Conservation (phyloP, 2,888 invertebrate genomes). For the Camponotus fellah region DNA sequence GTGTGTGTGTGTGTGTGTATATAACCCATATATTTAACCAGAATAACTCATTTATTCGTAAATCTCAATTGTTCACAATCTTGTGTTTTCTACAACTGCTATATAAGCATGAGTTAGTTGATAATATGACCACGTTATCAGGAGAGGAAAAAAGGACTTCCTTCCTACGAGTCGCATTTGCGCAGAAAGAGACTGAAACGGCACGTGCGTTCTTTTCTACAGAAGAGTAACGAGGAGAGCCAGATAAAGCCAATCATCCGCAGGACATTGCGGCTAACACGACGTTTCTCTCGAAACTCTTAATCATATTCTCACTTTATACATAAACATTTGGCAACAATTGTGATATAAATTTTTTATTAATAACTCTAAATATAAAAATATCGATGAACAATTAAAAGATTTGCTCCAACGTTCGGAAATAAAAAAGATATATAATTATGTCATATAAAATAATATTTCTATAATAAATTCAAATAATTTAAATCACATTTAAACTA, state of each 20-base stretch:
- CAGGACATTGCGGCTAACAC: conserved; percentile 72
- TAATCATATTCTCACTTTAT: neutral
- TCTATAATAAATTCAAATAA: neutral
- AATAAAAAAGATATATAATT: neutral
- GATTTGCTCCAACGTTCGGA: neutral
- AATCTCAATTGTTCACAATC: conserved; percentile 24
- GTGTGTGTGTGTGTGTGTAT: too few relatives aligned
- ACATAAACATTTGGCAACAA: neutral
- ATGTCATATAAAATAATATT: neutral
- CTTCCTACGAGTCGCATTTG: conserved; percentile 69
- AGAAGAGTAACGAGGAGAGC: conserved; percentile 39
- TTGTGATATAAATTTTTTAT: neutral
- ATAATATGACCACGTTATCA: conserved; percentile 76
- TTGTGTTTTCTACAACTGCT: conserved; percentile 41
- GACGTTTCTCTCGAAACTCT: conserved; percentile 27
- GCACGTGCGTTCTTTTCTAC: conserved; percentile 42
- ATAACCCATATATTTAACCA: too few relatives aligned
- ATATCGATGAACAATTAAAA: neutral
- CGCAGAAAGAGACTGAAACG: conserved; percentile 59
- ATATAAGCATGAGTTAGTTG: conserved; percentile 60
- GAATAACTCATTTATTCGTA: neutral
- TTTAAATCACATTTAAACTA: neutral
- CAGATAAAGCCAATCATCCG: conserved; percentile 59
- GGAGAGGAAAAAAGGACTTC: conserved; percentile 80
- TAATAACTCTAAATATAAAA: conserved; percentile 8